Base-by-base conservation (phyloP, 2,797 vertebrate species). In the Oophaga sylvatica region DNA sequence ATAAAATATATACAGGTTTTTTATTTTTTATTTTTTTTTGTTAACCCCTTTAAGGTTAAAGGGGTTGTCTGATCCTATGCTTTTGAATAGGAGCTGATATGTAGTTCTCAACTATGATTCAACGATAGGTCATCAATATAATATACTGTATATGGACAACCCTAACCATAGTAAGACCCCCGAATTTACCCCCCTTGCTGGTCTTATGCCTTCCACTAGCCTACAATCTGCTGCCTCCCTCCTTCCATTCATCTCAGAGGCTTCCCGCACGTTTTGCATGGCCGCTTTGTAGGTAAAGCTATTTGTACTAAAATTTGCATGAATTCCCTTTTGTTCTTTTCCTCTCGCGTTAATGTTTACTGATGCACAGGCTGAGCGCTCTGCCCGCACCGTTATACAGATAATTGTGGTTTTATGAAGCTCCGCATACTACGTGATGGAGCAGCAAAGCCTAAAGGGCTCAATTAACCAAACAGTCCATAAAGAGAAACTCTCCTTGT, bases 401-500 rank as follows among this genome's bases (percentile, higher is more conserved):
- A 76, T 77, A 76, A 76, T 63, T 84, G 9, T 63, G n/a, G 29
- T 75, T 48, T 76, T 76, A 84, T 76, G 71, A 48, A 60, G 59
- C 26, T 2, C 26, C 1, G 17, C 16, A 22, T 26, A 48, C 48
- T 76, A 65, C 63, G 63, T 62, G 63, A 48, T n/a, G 71, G 71
- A 16, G 41, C 11, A 5, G 7, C 48, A 71, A 19, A 45, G 48
- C 31, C 6, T 73, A 45, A 45, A 20, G 35, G 17, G 41, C 17
- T 20, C 1, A 70, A 11, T 15, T 16, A 35, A 13, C 17, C 19
- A 70, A 70, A 35, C 13, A 5, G 26, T 13, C 15, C 31, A 31
- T 31, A 68, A 65, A 31, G 67, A 53, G 9, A 53, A 53, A 53
- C 48, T 53, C 8, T 53, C 48, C 48, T 53, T 53, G 48, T 53